These are phyloP conservation scores for Imbricaverruca yamaguchii DNA, from an alignment of 2,888 invertebrate species.

Conservation along the genomic window DNA sequence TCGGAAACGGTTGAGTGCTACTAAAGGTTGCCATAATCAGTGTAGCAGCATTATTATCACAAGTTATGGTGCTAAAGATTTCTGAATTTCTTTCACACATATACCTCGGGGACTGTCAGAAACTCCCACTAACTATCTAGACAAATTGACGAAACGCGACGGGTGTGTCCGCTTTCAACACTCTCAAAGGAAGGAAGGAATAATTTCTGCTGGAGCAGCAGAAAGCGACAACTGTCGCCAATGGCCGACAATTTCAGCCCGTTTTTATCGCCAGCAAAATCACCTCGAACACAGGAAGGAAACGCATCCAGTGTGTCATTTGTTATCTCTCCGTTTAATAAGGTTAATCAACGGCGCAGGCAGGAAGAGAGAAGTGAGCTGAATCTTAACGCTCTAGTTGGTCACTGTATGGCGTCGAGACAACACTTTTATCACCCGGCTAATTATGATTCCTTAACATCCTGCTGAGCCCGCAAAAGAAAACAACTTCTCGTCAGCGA, in stretches of 20 bases:
- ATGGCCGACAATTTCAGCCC: neutral
- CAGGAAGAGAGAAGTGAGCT: neutral
- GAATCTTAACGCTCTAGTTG: conserved; percentile 9
- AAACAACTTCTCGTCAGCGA: neutral
- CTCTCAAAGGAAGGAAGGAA: conserved; percentile 4
- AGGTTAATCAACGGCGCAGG: neutral
- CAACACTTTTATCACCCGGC: conserved; percentile 11
- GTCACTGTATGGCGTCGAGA: neutral
- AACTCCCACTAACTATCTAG: neutral
- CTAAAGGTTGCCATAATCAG: too few species aligned
- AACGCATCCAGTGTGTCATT: neutral
- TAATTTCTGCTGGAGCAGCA: conserved; percentile 1
- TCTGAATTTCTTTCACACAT: too few species aligned
- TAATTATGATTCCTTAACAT: conserved; percentile 20
- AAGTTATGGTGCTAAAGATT: too few species aligned
- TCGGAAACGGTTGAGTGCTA: too few species aligned
- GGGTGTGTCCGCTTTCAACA: neutral
- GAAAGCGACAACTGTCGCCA: neutral
- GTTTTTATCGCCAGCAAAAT: neutral
- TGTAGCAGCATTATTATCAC: too few species aligned
- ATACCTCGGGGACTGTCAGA: too few species aligned
- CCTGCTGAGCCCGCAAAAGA: neutral
- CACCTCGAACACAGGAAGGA: neutral
- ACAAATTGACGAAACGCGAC: neutral
- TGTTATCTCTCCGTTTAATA: conserved; percentile 20